These are phyloP conservation scores for Dromiciops gliroides DNA, from an alignment of 2,113 vertebrate species.

Conservation along the genomic window DNA sequence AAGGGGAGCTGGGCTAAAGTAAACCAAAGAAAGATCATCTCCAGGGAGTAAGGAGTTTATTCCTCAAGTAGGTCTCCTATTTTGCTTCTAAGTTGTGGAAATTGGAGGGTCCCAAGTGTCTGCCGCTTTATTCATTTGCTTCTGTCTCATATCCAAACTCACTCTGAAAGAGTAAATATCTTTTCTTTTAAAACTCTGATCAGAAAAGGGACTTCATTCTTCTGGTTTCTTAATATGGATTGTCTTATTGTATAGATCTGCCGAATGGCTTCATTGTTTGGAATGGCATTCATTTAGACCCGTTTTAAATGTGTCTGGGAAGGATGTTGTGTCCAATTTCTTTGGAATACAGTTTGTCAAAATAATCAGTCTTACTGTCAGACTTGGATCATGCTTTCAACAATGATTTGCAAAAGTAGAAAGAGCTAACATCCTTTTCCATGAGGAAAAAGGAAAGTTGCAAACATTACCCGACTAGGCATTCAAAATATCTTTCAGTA, in stretches of 20 bases:
- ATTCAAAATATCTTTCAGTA: conserved; percentile 46
- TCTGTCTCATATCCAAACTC: conserved; percentile 1
- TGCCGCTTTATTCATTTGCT: background rate
- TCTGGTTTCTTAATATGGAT: conserved; percentile 15
- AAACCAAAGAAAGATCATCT: background rate
- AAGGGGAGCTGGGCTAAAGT: background rate
- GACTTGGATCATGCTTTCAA: background rate
- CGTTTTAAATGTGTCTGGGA: background rate
- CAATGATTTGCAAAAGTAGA: background rate
- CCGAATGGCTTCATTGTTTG: background rate
- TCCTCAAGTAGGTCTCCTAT: background rate
- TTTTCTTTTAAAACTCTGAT: background rate
- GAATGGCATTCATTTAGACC: background rate
- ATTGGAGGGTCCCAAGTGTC: background rate
- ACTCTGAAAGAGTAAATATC: conserved; percentile 7
- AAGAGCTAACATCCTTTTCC: background rate
- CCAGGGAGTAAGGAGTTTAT: background rate
- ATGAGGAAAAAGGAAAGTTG: conserved; percentile 10
- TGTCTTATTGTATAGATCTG: conserved; percentile 14
- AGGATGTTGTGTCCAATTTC: conserved; percentile 2
- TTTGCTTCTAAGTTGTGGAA: background rate
- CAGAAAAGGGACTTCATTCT: conserved; percentile 9
- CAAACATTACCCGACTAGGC: conserved; percentile 13
- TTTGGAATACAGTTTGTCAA: background rate
- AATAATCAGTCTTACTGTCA: background rate